A percentile compares a stretch with the other conserved stretches of the same genome.
Evolutionary conservation across 30 jellyfish, hydroid and myxozoan species (phyloP).

Genomic region (Cassiopea andromeda): DNA sequence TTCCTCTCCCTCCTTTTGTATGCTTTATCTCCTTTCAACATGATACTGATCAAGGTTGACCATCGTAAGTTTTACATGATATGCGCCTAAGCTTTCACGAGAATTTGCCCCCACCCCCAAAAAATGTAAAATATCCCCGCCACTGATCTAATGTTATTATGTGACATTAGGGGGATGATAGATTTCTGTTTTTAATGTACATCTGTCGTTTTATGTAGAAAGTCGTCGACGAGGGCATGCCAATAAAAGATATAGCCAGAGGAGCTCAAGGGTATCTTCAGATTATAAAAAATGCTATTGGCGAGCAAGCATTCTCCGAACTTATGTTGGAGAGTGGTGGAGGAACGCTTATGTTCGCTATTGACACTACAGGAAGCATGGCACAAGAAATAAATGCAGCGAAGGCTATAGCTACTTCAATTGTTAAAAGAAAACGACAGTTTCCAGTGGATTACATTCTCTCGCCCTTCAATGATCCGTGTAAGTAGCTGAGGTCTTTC

Average conservation of each 20-base stretch:
- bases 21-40: no score
- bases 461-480: constrained; percentile 85
- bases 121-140: no score
- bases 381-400: constrained; percentile 69
- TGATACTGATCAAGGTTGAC: no score
- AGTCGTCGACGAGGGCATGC: constrained; percentile 61
- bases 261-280: constrained; percentile 68
- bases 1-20: no score
- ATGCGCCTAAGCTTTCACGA: no score
- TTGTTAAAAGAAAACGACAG: constrained; percentile 61
- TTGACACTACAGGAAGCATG: constrained; percentile 86
- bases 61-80: no score
- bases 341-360: constrained; percentile 76
- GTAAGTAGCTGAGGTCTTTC: constrained; percentile 9
- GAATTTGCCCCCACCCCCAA: no score
- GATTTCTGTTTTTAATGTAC: background rate
- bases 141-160: no score
- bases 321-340: constrained; percentile 71
- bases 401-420: constrained; percentile 70
- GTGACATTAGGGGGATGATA: background rate
- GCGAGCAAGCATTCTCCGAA: constrained; percentile 48
- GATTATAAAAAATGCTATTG: constrained; percentile 53
- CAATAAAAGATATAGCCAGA: constrained; percentile 44
- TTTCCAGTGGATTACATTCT: constrained; percentile 81
- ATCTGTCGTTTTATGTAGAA: constrained; percentile 20